Evolutionary conservation across 2,113 vertebrate genomes (phyloP).

Genomic region (Sinocyclocheilus anophthalmus): DNA sequence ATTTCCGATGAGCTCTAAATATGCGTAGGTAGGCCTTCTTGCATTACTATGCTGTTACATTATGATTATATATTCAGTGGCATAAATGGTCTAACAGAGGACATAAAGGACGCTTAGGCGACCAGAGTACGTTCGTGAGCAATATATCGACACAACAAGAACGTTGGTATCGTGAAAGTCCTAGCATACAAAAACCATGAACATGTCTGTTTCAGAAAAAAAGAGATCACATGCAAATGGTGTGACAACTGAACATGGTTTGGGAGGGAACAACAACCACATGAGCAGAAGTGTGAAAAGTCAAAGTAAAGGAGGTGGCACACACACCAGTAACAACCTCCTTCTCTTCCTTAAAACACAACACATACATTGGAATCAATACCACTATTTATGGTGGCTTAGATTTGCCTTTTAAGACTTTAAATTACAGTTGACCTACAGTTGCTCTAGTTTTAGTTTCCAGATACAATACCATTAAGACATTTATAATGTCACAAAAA

Average conservation of each 20-base stretch:
- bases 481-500: no score
- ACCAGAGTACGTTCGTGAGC: no score
- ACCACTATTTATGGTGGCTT: not conserved
- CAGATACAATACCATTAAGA: not conserved
- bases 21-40: no score
- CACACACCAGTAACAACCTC: not conserved
- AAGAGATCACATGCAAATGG: slow-evolving; percentile 32
- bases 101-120: no score
- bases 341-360: slow-evolving; percentile 37
- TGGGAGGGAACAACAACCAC: not conserved
- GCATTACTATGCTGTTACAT: no score
- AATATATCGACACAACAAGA: no score
- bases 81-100: no score
- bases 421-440: not conserved
- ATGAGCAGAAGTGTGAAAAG: slow-evolving; percentile 64
- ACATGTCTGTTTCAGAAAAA: not conserved
- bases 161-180: no score
- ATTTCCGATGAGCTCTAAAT: no score
- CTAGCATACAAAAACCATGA: not conserved
- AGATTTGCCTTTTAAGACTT: not conserved
- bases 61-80: no score
- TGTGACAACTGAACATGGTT: not conserved
- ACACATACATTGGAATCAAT: not conserved
- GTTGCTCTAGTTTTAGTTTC: not conserved
- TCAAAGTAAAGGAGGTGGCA: not conserved